phyloP scores from a whole-genome alignment of 2,113 vertebrate genomes.

The Rhineura floridana region DNA sequence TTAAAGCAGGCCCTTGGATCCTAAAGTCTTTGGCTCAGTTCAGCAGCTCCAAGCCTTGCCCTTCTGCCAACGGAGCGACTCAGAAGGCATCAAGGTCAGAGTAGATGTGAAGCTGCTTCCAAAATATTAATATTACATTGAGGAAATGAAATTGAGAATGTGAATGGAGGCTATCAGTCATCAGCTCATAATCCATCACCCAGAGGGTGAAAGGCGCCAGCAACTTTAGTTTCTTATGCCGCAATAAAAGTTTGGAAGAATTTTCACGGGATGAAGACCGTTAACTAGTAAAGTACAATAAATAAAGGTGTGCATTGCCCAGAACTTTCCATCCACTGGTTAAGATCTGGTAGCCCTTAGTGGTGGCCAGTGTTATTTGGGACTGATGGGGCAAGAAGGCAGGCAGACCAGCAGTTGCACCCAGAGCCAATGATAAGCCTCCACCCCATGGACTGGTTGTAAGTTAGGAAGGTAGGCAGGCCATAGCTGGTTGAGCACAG shows the following conservation, averaged over 20 bases:
- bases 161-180: background rate
- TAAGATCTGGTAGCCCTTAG: background rate
- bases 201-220: conserved; percentile 32
- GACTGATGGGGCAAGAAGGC: too few species aligned
- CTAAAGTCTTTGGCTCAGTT: accelerated
- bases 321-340: background rate
- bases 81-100: background rate
- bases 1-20: background rate
- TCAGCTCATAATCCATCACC: background rate
- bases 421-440: too few species aligned
- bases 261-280: background rate
- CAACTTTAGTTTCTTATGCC: background rate
- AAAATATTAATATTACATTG: background rate
- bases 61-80: accelerated
- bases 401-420: too few species aligned
- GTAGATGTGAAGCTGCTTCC: background rate
- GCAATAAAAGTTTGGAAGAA: too few species aligned
- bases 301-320: background rate
- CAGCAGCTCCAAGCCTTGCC: background rate
- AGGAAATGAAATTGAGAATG: background rate
- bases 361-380: too few species aligned
- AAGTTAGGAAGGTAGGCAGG: too few species aligned
- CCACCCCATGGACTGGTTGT: too few species aligned
- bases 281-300: background rate
- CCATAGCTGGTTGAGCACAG: too few species aligned